phyloP scores from a whole-genome alignment of 2,113 vertebrate genomes.

The Crotalus tigris region DNA sequence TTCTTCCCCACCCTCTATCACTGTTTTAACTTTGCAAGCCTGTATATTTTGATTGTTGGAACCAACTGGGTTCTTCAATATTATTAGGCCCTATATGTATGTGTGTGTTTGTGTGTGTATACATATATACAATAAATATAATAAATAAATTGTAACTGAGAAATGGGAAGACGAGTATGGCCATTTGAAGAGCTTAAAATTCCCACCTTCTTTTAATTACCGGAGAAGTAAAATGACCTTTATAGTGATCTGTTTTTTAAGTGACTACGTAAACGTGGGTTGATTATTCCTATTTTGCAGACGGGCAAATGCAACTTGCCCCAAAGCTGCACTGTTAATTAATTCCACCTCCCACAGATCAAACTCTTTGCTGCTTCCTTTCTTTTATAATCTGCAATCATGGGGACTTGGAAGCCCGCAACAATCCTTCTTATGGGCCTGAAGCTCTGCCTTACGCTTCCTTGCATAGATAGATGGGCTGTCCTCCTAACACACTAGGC shows the following conservation, averaged over 20 bases:
- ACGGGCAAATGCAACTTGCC: neutral
- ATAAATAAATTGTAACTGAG: constrained; percentile 1
- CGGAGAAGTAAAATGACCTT: neutral
- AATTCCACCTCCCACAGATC: neutral
- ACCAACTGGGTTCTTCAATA: neutral
- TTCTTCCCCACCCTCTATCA: neutral
- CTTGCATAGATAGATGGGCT: constrained; percentile 6
- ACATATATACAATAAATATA: constrained; percentile 4
- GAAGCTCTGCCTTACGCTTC: neutral
- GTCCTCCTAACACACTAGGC: neutral
- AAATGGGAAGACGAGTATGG: neutral
- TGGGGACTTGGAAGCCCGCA: neutral
- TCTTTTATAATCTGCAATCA: neutral
- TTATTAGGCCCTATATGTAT: neutral
- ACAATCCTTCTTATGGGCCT: neutral
- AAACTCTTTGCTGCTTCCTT: neutral
- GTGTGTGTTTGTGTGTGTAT: neutral
- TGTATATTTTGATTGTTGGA: neutral
- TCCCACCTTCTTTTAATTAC: no score
- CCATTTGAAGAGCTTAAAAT: neutral
- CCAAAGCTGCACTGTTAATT: neutral
- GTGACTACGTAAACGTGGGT: neutral
- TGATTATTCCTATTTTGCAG: neutral
- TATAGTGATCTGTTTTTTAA: neutral
- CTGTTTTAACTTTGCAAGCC: neutral